Conservation (phyloP, 2,888 invertebrate genomes). For the Cephus rjabovi region DNA sequence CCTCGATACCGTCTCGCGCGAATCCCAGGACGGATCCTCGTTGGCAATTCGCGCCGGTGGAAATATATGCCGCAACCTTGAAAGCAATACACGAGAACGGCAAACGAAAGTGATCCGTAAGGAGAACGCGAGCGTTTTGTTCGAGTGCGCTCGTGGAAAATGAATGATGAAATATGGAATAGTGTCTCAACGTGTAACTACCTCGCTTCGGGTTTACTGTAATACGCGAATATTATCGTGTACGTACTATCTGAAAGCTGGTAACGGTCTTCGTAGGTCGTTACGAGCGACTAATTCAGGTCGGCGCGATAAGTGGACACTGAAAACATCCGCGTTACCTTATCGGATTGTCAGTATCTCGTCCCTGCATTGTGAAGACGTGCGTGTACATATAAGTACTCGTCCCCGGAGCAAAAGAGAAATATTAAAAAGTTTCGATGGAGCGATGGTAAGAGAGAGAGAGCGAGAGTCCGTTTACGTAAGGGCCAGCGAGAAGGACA, state of each 20-base stretch:
- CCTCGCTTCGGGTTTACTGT: neutral
- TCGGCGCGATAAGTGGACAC: neutral
- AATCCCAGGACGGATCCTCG: neutral
- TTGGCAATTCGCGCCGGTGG: neutral
- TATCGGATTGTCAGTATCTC: neutral
- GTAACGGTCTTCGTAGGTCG: neutral
- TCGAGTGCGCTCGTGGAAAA: neutral
- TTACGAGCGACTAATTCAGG: neutral
- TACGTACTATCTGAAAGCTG: neutral
- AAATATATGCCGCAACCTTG: neutral
- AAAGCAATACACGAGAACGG: neutral
- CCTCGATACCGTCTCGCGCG: neutral
- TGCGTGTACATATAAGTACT: constrained; percentile 51
- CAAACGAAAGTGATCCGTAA: neutral
- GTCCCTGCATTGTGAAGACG: constrained; percentile 16
- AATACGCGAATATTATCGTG: neutral
- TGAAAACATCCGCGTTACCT: neutral
- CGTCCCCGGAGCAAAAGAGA: constrained; percentile 20
- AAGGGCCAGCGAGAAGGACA: constrained; percentile 18
- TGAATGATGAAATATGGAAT: neutral
- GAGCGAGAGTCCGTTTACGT: constrained; percentile 7
- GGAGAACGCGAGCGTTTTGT: neutral
- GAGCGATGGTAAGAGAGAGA: constrained; percentile 17
- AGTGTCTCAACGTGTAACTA: neutral
- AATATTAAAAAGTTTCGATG: constrained; percentile 1